phyloP scores from a whole-genome alignment of 1,140 invertebrate species.

The Halyomorpha halys region DNA sequence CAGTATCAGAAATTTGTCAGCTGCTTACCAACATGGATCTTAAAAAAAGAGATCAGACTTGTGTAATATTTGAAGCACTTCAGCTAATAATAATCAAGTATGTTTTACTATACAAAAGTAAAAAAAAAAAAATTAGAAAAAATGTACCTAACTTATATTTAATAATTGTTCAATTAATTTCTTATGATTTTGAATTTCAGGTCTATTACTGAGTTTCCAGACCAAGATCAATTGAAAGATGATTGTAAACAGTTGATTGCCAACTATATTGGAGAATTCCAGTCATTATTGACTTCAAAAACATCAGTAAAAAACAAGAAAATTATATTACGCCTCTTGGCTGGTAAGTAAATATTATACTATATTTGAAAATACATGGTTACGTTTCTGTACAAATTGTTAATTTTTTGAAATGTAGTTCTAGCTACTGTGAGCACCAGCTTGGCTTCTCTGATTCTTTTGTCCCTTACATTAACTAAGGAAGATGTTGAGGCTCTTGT shows the following conservation, averaged over 20 bases:
- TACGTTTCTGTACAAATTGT: background rate
- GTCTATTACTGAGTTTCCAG: background rate
- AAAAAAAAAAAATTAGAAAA: background rate
- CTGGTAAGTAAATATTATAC: background rate
- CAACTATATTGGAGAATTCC: constrained; percentile 6
- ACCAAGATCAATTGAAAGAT: background rate
- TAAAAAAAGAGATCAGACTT: constrained; percentile 3
- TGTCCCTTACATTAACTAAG: background rate
- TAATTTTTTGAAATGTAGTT: background rate
- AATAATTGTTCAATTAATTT: background rate
- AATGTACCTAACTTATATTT: background rate
- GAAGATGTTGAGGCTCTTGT: background rate
- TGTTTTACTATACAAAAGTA: background rate
- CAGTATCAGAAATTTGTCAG: background rate
- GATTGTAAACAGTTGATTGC: constrained; percentile 12
- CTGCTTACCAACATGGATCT: background rate
- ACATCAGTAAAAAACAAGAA: background rate
- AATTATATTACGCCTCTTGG: background rate
- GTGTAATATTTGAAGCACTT: constrained; percentile 1
- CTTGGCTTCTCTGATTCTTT: background rate
- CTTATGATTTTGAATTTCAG: background rate
- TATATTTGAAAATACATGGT: background rate
- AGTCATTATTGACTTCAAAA: background rate
- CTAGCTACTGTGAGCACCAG: background rate
- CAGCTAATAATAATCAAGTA: constrained; percentile 12